Percentiles rank a stretch among this genome's conserved stretches.
phyloP scores from a whole-genome alignment of 2,797 vertebrate species.

The Chanos chanos region DNA sequence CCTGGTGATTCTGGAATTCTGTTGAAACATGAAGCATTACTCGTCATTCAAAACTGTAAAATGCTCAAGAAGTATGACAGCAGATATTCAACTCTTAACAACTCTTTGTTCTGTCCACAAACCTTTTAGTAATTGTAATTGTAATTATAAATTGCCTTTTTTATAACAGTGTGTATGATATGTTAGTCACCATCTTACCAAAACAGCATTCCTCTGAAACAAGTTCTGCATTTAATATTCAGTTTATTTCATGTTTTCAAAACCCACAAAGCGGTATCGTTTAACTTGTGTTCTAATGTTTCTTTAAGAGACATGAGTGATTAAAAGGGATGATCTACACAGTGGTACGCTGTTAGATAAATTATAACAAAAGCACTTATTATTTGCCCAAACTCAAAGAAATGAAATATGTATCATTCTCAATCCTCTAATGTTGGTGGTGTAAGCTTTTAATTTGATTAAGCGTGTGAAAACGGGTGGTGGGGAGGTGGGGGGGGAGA shows the following conservation, averaged over 20 bases:
- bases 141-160: too few relatives aligned
- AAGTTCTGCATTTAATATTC: not conserved
- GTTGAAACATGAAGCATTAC: too few relatives aligned
- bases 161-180: too few relatives aligned
- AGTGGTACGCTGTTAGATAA: constrained; percentile 83
- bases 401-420: constrained; percentile 71
- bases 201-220: not conserved
- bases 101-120: too few relatives aligned
- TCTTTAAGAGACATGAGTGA: too few relatives aligned
- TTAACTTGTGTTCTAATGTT: constrained; percentile 17
- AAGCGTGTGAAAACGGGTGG: constrained; percentile 84
- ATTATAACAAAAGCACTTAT: constrained; percentile 82
- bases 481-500: constrained; percentile 84
- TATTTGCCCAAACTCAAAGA: constrained; percentile 91
- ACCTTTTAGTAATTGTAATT: too few relatives aligned
- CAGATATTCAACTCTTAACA: too few relatives aligned
- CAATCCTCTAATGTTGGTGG: constrained; percentile 85
- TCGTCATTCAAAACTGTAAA: too few relatives aligned
- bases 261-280: constrained; percentile 15
- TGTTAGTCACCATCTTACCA: too few relatives aligned
- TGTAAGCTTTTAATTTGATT: constrained; percentile 98
- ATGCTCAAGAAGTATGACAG: too few relatives aligned
- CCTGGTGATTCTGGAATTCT: too few relatives aligned
- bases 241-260: not conserved
- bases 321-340: constrained; percentile 60